Conservation (phyloP, 2,113 vertebrate species). For the Cercopithecus mona region DNA sequence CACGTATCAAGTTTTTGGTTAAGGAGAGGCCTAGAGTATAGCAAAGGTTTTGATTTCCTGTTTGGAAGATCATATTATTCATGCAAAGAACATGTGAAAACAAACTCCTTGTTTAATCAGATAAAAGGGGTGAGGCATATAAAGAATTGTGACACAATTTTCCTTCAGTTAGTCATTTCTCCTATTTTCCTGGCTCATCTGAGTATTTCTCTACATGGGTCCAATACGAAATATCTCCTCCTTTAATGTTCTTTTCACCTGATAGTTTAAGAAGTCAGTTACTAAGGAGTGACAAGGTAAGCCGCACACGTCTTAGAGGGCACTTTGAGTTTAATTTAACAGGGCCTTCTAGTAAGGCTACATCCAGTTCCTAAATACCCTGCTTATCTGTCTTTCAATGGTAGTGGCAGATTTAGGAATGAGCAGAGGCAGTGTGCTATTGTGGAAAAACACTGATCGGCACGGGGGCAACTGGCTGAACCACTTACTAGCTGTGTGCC, state of each 20-base stretch:
- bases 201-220: not conserved
- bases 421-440: not conserved
- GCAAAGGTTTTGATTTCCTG: conserved; percentile 38
- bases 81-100: conserved; percentile 39
- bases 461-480: accelerated
- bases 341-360: not conserved
- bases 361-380: not conserved
- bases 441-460: not conserved
- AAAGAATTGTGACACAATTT: not conserved
- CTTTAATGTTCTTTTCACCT: not conserved
- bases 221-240: not conserved
- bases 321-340: not conserved
- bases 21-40: not conserved
- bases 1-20: not conserved
- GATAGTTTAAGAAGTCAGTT: not conserved
- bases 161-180: not conserved
- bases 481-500: not conserved
- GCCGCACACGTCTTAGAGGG: not conserved
- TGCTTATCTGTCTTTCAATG: not conserved
- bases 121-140: conserved; percentile 32
- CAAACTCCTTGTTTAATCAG: conserved; percentile 46
- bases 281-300: not conserved
- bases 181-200: not conserved
- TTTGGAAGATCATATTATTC: conserved; percentile 25
- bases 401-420: not conserved